Evolutionary conservation across 2,113 vertebrate species (phyloP).

Genomic region (Formicarius rufipectus): DNA sequence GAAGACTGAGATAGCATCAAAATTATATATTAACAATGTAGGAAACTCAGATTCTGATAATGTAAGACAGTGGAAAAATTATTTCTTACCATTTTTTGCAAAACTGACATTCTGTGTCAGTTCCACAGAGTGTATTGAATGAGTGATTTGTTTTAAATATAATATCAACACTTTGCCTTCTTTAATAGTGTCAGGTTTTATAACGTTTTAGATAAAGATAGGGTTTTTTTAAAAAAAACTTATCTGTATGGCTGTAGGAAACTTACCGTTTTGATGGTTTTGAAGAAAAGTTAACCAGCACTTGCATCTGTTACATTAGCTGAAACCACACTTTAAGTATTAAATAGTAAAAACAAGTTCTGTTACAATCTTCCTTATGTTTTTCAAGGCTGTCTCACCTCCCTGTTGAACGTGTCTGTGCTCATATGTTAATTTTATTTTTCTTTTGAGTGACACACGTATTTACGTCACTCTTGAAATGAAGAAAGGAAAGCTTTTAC

Average conservation of each 20-base stretch:
- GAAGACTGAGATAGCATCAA: neutral
- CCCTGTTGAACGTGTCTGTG: neutral
- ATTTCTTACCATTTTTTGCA: neutral
- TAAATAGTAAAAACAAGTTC: neutral
- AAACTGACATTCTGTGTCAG: neutral
- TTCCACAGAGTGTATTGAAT: neutral
- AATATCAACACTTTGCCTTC: neutral
- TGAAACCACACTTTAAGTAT: neutral
- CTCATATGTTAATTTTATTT: neutral
- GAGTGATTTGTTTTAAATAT: neutral
- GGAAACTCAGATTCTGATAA: neutral
- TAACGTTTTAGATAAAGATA: neutral
- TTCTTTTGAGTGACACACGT: neutral
- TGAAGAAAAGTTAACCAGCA: neutral
- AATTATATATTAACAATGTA: neutral
- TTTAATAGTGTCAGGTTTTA: neutral
- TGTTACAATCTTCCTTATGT: neutral
- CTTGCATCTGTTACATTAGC: neutral
- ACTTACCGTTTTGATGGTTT: neutral
- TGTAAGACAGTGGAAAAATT: neutral
- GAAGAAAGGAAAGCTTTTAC: neutral
- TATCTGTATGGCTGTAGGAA: neutral
- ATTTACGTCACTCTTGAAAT: neutral
- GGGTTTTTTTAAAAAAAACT: neutral
- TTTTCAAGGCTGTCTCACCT: neutral